These are phyloP conservation scores for Aphidius colemani DNA, from an alignment of 2,888 invertebrate genomes.

Conservation along the genomic window DNA sequence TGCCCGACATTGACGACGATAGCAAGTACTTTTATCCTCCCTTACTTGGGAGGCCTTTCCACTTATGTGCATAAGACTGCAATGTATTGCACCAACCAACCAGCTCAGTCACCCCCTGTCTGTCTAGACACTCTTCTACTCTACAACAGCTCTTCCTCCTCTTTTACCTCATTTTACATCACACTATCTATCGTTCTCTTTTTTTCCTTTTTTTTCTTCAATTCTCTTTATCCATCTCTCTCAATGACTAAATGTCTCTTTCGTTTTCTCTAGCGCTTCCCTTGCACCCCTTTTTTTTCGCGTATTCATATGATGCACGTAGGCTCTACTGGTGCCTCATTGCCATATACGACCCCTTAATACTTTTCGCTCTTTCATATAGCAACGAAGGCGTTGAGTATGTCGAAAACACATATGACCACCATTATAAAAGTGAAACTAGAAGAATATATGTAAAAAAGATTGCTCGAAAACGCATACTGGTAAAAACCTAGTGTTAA, in stretches of 20 bases:
- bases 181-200: conserved; percentile 23
- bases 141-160: conserved; percentile 51
- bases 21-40: conserved; percentile 25
- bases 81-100: conserved; percentile 39
- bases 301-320: neutral
- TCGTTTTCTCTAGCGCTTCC: conserved; percentile 18
- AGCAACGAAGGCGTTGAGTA: neutral
- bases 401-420: conserved; percentile 8
- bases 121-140: conserved; percentile 58
- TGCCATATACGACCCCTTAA: neutral
- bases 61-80: conserved; percentile 31
- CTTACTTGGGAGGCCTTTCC: conserved; percentile 28
- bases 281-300: conserved; percentile 8
- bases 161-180: conserved; percentile 31
- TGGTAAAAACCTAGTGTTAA: too few species aligned
- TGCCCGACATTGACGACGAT: conserved; percentile 19
- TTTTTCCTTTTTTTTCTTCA: conserved; percentile 24
- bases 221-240: conserved; percentile 22
- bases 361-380: conserved; percentile 10
- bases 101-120: conserved; percentile 51
- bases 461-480: too few species aligned
- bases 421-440: neutral
- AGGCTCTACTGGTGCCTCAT: neutral
- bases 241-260: neutral
- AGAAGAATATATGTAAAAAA: too few species aligned